Evolutionary conservation across 2,888 invertebrate genomes (phyloP), one percentile per base, ranked within the genome.

Genomic region (Eilema griseolum): DNA sequence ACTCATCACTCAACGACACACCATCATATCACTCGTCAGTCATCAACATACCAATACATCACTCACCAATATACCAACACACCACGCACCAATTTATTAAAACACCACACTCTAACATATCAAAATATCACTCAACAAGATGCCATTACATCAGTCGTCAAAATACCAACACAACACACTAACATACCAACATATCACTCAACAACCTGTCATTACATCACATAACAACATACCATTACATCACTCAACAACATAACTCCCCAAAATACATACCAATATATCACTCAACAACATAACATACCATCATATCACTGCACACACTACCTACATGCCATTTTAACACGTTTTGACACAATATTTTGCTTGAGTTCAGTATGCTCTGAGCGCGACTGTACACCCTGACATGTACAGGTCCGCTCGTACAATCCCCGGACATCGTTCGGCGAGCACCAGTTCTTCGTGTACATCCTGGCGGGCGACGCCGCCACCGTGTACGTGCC

Each of bases 361-460:
- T 41, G 14, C 14, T 37, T 41, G 14, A 56, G 23, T 56, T 56
- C 7, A 46, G 0, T 4, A 11, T 23, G n/a, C 23, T 23, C 98
- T 98, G 66, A 93, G 95, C 90, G 68, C 20, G 14, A 26, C 14
- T 4, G 20, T 60, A 20, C 10, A 16, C 41, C 3, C 16, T 26
- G n/a, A 1, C 24, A 11, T 37, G 64, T 61, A 2, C 57, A 95
- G 95, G 97, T 96, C 0, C 96, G 97, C 0, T 98, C 99, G 0
- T 99, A 99, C 92, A 98, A 97, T 91, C 99, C 99, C 0, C 96
- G 98, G 75, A 98, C 98, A 4, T 98, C 98, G 2, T 97, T 96
- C 89, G 99, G 99, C 72, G 99, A 99, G 91, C 98, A 99, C 93
- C 99, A 99, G 91, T 99, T 99, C 94, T 98, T 99, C 90, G 97